Base-by-base conservation (phyloP, 2,113 vertebrate genomes). In the Aplodontia rufa region DNA sequence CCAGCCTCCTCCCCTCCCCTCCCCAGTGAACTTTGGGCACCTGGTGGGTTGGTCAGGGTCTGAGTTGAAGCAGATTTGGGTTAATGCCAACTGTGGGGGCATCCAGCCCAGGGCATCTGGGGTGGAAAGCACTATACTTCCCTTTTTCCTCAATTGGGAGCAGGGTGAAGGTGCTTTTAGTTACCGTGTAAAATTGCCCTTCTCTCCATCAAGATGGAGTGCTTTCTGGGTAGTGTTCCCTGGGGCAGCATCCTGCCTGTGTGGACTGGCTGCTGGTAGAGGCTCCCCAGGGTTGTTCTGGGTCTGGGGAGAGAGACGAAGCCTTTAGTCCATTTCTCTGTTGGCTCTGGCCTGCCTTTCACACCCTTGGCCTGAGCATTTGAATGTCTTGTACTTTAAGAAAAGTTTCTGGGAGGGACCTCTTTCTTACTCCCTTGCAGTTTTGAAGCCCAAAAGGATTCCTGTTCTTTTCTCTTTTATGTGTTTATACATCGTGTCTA, bases 401-500 rank as follows among this genome's bases (percentile, higher is more conserved):
- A 93, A 90, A 83, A 26, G 10, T 69, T 87, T 90, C 69, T 62
- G 32, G 91, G 79, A 69, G 32, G 89, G 79, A 69, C 51, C 49
- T 86, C 83, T 91, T 89, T 64, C 45, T 96, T 87, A n/a, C n/a
- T n/a, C n/a, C 82, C 55, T 91, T 94, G 79, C 40, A 89, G 35
- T 75, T 86, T 90, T 82, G 13, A 96, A 78, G 51, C 17, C 53
- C 49, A 53, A 85, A 49, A 94, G 68, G 75, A 88, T 93, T 68
- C 68, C 87, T 85, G 19, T 32, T 93, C 26, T 93, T 92, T 94
- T 53, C 51, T 95, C 51, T 95, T 93, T 84, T 92, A 62, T 81
- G 49, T 97, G 92, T 97, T 96, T 97, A 91, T 96, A 92, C 32
- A 83, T 81, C 76, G n/a, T 90, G 55, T 95, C 45, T 96, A 87